A percentile compares a stretch with the other conserved stretches of the same genome.
Evolutionary conservation across 2,888 invertebrate genomes (phyloP).

Genomic region (Celastrina argiolus): DNA sequence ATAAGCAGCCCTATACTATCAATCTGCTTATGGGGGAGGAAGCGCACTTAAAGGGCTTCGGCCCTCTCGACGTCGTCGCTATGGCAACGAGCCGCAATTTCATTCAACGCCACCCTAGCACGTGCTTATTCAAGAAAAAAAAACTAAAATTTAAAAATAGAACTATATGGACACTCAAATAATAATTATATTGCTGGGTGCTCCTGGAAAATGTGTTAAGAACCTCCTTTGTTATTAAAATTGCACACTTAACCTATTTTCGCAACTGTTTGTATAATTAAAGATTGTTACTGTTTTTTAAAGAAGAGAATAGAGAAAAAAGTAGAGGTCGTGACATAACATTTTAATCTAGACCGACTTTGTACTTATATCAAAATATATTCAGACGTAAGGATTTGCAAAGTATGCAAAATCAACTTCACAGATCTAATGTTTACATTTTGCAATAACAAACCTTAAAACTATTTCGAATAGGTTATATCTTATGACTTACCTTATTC

Average conservation of each 20-base stretch:
- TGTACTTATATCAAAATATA: neutral
- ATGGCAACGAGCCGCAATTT: conserved; percentile 61
- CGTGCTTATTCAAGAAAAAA: conserved; percentile 38
- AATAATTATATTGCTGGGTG: neutral
- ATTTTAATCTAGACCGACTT: neutral
- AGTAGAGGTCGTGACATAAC: neutral
- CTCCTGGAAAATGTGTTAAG: neutral
- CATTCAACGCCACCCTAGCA: conserved; percentile 50
- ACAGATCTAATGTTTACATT: conserved; percentile 30
- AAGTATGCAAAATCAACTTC: neutral
- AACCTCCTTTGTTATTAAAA: neutral
- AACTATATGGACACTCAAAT: neutral
- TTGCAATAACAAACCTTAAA: conserved; percentile 26
- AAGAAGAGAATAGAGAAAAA: neutral
- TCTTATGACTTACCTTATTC: conserved; percentile 50
- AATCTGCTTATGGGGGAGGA: conserved; percentile 32
- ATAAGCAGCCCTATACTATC: conserved; percentile 23
- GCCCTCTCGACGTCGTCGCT: conserved; percentile 68
- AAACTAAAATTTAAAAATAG: neutral
- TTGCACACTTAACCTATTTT: conserved; percentile 13
- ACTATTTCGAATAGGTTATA: conserved; percentile 23
- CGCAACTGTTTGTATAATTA: neutral
- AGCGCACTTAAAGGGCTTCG: conserved; percentile 49
- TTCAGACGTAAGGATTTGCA: neutral
- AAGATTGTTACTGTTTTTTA: neutral